Base-by-base conservation (phyloP, 2,888 invertebrate genomes). In the Himalopsyche tibetana region DNA sequence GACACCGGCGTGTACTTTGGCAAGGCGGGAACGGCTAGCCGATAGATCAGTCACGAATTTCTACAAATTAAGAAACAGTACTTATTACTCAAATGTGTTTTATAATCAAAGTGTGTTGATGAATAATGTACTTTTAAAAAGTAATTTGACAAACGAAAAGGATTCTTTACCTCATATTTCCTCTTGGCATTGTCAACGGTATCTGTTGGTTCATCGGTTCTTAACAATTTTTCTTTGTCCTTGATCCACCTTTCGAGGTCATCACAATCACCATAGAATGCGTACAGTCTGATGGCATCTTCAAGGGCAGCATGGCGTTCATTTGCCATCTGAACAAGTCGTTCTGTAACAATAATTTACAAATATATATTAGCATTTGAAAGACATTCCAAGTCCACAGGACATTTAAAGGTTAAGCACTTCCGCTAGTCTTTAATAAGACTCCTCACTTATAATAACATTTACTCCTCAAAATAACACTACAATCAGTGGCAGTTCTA, bases 191-290 rank as follows among this genome's bases (percentile, higher is more conserved):
- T 97, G 89, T 98, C 98, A 15, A 99, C 98, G 89, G 96, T 97
- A 89, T 99, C 98, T 17, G 95, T 95, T 0, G 96, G 95, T 88
- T 98, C 98, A 82, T 97, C 97, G 5, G 96, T 94, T 80, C 96
- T 93, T 84, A 98, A 93, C 93, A 98, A 94, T 90, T 96, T 96
- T 91, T 99, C 98, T 92, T 98, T 98, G 89, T 99, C 99, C 90
- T 96, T 96, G 92, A 99, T 98, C 99, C 99, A 99, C 89, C 96
- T 96, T 91, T 99, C 99, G 91, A 99, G 99, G 92, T 98, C 98
- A 90, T 99, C 99, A 91, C 99, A 99, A 91, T 99, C 99, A 12
- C 97, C 95, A 92, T 98, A 98, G 93, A 99, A 99, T 84, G 96
- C 96, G 92, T 97, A 99, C 86, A 99, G 93, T 89, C 97, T 95